phyloP scores from a whole-genome alignment of 2,113 vertebrate genomes.

The Sebastes fasciatus region DNA sequence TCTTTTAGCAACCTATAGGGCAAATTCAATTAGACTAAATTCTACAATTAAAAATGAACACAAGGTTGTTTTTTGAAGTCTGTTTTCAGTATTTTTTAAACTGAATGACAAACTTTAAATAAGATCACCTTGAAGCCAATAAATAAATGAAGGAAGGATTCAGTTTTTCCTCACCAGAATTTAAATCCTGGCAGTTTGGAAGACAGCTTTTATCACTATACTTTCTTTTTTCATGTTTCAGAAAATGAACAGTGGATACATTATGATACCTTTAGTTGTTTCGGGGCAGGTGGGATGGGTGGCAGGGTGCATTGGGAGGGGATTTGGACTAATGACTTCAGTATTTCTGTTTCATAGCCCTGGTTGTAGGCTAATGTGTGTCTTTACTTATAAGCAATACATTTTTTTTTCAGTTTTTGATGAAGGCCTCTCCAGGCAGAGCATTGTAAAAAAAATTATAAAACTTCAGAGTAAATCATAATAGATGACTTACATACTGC shows the following conservation, averaged over 20 bases:
- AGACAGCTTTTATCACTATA: neutral
- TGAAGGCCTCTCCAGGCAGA: neutral
- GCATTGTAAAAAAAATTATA: neutral
- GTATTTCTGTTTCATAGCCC: neutral
- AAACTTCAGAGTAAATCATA: neutral
- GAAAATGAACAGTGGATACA: neutral
- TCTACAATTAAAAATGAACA: neutral
- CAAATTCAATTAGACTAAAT: neutral
- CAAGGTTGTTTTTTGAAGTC: neutral
- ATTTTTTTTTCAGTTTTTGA: neutral
- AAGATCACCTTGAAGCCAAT: neutral
- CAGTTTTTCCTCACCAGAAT: neutral
- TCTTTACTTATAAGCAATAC: neutral
- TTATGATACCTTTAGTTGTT: neutral
- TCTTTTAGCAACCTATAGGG: neutral
- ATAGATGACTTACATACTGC: neutral
- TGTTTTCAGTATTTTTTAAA: neutral
- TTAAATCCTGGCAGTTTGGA: neutral
- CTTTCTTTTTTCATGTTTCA: neutral
- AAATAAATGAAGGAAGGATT: neutral
- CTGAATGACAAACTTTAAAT: neutral
- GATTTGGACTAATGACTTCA: neutral
- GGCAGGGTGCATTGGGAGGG: neutral
- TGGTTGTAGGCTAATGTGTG: neutral
- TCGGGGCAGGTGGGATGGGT: neutral